Evolutionary conservation across 2,797 vertebrate species (phyloP).

Genomic region (Mycteria americana): DNA sequence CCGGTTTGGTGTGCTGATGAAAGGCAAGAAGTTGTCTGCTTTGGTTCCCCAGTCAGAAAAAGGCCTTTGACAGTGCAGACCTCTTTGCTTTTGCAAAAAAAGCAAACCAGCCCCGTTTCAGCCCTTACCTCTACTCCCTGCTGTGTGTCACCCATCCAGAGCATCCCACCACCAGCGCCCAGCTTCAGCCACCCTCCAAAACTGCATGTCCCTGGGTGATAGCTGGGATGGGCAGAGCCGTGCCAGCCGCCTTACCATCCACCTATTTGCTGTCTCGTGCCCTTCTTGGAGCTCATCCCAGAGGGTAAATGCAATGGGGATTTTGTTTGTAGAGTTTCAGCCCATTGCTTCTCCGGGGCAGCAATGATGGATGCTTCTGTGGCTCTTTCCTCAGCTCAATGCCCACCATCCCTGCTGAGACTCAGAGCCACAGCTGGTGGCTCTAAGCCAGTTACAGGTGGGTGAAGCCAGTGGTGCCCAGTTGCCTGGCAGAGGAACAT

Average conservation of each 20-base stretch:
- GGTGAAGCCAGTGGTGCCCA: neutral
- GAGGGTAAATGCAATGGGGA: neutral
- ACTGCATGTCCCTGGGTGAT: neutral
- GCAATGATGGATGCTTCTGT: neutral
- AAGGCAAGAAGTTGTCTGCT: neutral
- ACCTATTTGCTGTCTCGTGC: rapidly evolving
- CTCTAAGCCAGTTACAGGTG: neutral
- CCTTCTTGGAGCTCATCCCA: neutral
- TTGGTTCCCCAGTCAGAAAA: neutral
- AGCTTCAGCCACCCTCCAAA: neutral
- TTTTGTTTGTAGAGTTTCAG: neutral
- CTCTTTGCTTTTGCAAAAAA: neutral
- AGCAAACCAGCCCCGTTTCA: neutral
- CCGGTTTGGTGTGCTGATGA: neutral
- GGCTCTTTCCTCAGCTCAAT: neutral
- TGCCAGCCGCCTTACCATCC: neutral
- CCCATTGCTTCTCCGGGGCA: neutral
- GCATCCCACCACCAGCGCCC: neutral
- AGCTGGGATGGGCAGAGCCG: neutral
- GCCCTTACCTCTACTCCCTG: neutral
- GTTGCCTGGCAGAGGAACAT: neutral
- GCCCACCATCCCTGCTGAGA: neutral
- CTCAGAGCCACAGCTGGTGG: neutral
- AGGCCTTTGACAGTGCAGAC: neutral
- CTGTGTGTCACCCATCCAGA: neutral